Base-by-base conservation (phyloP, 2,888 invertebrate genomes). In the Eupeodes luniger region DNA sequence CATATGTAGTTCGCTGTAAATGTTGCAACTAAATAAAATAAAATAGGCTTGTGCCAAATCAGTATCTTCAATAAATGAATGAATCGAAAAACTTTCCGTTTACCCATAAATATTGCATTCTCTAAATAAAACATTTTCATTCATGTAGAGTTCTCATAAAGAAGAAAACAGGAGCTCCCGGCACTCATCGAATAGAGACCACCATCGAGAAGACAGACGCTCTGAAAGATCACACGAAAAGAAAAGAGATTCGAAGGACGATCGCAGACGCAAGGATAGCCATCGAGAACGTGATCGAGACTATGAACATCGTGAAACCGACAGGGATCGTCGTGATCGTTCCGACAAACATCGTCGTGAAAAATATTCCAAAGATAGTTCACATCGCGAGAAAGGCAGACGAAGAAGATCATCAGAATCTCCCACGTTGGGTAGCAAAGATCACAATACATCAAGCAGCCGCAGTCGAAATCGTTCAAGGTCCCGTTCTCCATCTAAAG, bases 351-450 rank as follows among this genome's bases (percentile, higher is more conserved):
- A 85, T 40, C 85, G 89, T 14, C 85, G 91, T 69, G 92, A 92
- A 62, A 91, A 91, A 91, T 91, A 92, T 89, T 90, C 92, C n/a
- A 91, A 90, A 78, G 88, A 87, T 51, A 89, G 88, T 44, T 74
- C 81, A 4, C 67, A 81, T 77, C 84, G 85, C 64, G 90, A 62
- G 27, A 77, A 89, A 55, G 85, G 89, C 12, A 78, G 89, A 14
- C 83, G 82, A 75, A 85, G 79, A 82, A 84, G 85, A 62, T 76
- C 88, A 16, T 77, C 81, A 72, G 84, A 89, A 49, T 80, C 59
- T 36, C 78, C 89, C 5, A 79, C 87, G 74, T 80, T 80, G 19
- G 72, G 59, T 16, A 86, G 77, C 57, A 90, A 72, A 57, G 85
- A 90, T 66, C 81, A 80, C n/a, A 81, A 67, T 16, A 2, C 66